Base-by-base conservation (phyloP, 37 sponge, comb jelly and placozoan genomes). In the Petrosia ficiformis region DNA sequence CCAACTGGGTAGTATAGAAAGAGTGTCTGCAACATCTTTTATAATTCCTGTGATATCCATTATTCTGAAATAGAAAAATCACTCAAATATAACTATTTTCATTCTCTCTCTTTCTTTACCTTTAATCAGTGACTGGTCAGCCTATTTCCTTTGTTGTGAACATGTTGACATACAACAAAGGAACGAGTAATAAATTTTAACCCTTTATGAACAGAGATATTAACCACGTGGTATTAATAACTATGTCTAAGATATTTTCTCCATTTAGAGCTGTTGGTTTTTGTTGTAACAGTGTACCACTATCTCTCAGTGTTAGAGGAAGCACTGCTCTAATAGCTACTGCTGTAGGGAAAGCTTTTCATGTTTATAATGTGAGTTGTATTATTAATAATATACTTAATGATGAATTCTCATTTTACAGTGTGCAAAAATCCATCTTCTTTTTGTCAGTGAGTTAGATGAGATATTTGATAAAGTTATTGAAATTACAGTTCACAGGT, bases 211-310 rank as follows among this genome's bases (percentile, higher is more conserved):
- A n/a, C n/a, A n/a, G n/a, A n/a, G n/a, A n/a, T n/a, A n/a, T 5
- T 29, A 8, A 8, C 63, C 63, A 61, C 63, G 63, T 61, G 63
- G 22, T 68, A 30, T 64, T 10, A n/a, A 29, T 8, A 28, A 68
- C 10, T 24, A 68, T 68, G 70, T 36, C 70, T 40, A 79, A 82
- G 71, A 63, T 95, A 1, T 95, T 85, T 69, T 69, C 61, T 73
- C 90, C 96, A 11, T 90, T 72, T 58, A 65, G 97, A 36, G 94
- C 91, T 22, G 54, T 93, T 3, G 97, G 97, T 5, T 75, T 90
- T n/a, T 87, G 89, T 42, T 77, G 89, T 36, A 93, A 90, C 76
- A 74, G 86, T 58, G 88, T 94, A 14, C 95, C 95, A 4, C 67
- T 81, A 6, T 60, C 58, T 26, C n/a, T 79, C 30, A 39, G 59